phyloP scores from a whole-genome alignment of 2,797 vertebrate genomes.

The Chelonia mydas region DNA sequence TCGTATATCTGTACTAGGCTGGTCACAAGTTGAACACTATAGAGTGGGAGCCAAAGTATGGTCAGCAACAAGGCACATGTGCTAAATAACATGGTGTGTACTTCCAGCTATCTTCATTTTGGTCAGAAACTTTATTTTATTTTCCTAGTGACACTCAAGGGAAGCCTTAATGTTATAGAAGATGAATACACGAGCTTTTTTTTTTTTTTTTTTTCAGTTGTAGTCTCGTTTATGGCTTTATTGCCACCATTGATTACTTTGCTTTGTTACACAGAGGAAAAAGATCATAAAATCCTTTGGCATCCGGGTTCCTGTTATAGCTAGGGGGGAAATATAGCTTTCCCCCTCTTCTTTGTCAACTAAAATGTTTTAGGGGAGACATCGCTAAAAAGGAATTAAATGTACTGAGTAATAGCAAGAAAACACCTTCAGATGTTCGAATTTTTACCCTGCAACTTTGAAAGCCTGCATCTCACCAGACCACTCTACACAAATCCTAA shows the following conservation, averaged over 20 bases:
- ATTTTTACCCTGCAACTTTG: neutral
- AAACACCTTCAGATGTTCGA: slow-evolving; percentile 2
- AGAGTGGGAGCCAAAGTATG: slow-evolving; percentile 24
- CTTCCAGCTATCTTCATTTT: slow-evolving; percentile 46
- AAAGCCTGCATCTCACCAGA: neutral
- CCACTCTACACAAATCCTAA: neutral
- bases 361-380: slow-evolving; percentile 64
- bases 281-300: slow-evolving; percentile 85
- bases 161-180: slow-evolving; percentile 81
- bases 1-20: neutral
- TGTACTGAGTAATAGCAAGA: slow-evolving; percentile 36
- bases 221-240: slow-evolving; percentile 86
- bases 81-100: slow-evolving; percentile 55
- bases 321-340: slow-evolving; percentile 68
- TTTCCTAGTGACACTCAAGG: slow-evolving; percentile 76
- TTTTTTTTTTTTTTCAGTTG: slow-evolving; percentile 58
- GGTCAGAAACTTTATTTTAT: slow-evolving; percentile 79
- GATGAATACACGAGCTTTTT: slow-evolving; percentile 80
- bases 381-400: slow-evolving; percentile 53
- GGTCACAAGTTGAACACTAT: slow-evolving; percentile 29
- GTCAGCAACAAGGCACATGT: slow-evolving; percentile 17
- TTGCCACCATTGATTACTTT: slow-evolving; percentile 85
- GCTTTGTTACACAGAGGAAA: slow-evolving; percentile 88
- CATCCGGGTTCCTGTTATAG: slow-evolving; percentile 85
- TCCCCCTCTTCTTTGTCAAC: slow-evolving; percentile 71